A percentile compares a stretch with the other conserved stretches of the same genome.
phyloP scores from a whole-genome alignment of 2,888 invertebrate species.

The Hemicrepidius hirtus region DNA sequence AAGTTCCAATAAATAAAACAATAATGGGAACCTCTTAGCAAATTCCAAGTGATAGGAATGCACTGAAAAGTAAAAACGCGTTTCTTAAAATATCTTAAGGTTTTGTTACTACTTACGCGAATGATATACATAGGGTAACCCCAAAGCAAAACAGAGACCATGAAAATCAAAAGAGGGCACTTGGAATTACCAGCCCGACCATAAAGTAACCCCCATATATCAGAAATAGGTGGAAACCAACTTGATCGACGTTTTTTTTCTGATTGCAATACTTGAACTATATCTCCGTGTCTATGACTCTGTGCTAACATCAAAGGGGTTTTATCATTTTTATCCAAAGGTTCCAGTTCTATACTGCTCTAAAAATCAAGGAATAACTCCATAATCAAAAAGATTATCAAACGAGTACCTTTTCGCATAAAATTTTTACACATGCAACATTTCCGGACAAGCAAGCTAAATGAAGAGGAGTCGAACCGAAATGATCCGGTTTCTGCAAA shows the following conservation, averaged over 20 bases:
- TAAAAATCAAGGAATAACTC: slow-evolving; percentile 63
- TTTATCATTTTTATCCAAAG: slow-evolving; percentile 93
- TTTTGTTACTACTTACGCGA: slow-evolving; percentile 74
- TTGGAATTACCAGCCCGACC: slow-evolving; percentile 95
- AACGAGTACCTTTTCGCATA: slow-evolving; percentile 86
- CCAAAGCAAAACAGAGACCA: slow-evolving; percentile 91
- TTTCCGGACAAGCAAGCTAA: slow-evolving; percentile 92
- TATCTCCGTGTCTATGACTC: slow-evolving; percentile 90
- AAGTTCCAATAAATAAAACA: slow-evolving; percentile 93
- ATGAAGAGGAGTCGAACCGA: slow-evolving; percentile 93
- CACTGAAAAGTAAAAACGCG: slow-evolving; percentile 76
- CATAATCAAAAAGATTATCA: not conserved
- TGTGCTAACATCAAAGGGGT: slow-evolving; percentile 93
- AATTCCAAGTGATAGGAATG: slow-evolving; percentile 93
- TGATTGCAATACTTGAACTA: slow-evolving; percentile 86
- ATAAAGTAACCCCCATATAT: slow-evolving; percentile 91
- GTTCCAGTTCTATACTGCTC: slow-evolving; percentile 91
- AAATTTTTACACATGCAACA: slow-evolving; percentile 87
- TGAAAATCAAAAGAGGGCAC: slow-evolving; percentile 88
- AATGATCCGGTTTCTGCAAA: slow-evolving; percentile 92
- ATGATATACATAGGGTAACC: slow-evolving; percentile 96
- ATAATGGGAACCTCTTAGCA: slow-evolving; percentile 89
- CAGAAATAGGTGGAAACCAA: slow-evolving; percentile 91
- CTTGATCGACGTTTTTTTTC: slow-evolving; percentile 88
- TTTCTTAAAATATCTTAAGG: not conserved